phyloP scores from a whole-genome alignment of 2,797 vertebrate genomes.

The Miichthys miiuy region DNA sequence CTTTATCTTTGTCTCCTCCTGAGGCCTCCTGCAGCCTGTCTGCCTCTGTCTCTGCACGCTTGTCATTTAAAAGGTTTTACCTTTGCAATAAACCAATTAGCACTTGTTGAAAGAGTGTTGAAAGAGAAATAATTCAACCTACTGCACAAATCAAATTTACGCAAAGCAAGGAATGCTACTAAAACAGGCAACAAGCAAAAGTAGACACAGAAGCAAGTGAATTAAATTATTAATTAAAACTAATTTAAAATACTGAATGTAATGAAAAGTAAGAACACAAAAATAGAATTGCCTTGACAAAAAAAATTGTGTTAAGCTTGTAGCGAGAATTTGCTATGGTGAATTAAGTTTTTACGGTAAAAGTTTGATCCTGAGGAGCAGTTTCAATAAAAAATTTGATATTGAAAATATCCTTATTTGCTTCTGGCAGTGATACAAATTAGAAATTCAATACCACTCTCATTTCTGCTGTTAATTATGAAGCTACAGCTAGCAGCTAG shows the following conservation, averaged over 20 bases:
- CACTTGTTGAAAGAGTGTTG: too few relatives aligned
- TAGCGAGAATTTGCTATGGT: neutral
- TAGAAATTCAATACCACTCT: neutral
- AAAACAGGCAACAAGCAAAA: neutral
- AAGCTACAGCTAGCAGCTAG: neutral
- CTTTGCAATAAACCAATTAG: slow-evolving; percentile 30
- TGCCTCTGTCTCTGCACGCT: neutral
- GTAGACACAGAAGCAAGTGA: neutral
- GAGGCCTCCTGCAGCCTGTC: slow-evolving; percentile 21
- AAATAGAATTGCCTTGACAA: neutral
- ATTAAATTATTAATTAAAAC: neutral
- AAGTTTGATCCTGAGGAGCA: neutral
- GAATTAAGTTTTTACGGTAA: neutral
- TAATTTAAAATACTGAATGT: neutral
- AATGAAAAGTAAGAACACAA: neutral
- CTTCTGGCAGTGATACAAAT: neutral
- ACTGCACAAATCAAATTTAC: too few relatives aligned
- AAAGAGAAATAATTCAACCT: too few relatives aligned
- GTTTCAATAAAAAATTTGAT: neutral
- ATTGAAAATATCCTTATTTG: neutral
- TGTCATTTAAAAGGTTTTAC: slow-evolving; percentile 36
- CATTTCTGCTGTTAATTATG: neutral
- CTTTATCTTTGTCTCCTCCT: slow-evolving; percentile 30
- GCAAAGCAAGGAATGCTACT: too few relatives aligned
- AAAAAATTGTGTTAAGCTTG: neutral